These are phyloP conservation scores for Empidonax alnorum DNA, from an alignment of 2,113 vertebrate genomes.

Conservation along the genomic window DNA sequence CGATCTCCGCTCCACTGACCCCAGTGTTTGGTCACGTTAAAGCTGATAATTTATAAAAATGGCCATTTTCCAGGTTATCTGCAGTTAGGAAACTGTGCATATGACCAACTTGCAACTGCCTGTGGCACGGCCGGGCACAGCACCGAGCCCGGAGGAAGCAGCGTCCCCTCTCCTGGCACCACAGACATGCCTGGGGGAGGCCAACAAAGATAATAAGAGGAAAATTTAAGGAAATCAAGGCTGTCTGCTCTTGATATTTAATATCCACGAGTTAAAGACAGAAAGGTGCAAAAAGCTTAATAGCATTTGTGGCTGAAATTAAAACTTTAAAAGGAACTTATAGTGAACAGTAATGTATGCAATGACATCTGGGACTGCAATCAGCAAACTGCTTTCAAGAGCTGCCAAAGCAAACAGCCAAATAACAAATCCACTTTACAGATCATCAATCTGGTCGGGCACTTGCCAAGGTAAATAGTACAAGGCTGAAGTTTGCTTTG, in stretches of 20 bases:
- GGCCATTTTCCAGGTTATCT: background rate
- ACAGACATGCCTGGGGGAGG: background rate
- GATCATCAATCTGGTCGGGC: slow-evolving; percentile 94
- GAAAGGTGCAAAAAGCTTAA: slow-evolving; percentile 82
- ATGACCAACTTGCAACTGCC: background rate
- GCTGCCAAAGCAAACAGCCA: slow-evolving; percentile 99
- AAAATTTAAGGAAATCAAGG: slow-evolving; percentile 14
- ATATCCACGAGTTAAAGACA: slow-evolving; percentile 60
- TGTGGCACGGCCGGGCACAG: background rate
- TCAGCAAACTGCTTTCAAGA: slow-evolving; percentile 95
- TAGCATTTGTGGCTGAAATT: slow-evolving; percentile 81
- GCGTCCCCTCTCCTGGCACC: background rate
- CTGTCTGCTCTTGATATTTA: slow-evolving; percentile 64
- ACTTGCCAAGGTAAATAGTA: slow-evolving; percentile 94
- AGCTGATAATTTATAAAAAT: background rate
- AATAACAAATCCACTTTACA: slow-evolving; percentile 99
- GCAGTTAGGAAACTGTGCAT: background rate
- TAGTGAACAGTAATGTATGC: slow-evolving; percentile 84
- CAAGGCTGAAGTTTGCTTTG: slow-evolving; percentile 91
- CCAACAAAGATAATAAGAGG: background rate
- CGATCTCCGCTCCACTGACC: background rate
- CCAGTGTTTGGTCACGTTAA: background rate
- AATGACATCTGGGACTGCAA: slow-evolving; percentile 98
- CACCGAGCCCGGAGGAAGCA: background rate
- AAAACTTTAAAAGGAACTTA: slow-evolving; percentile 83